phyloP scores from a whole-genome alignment of 2,888 invertebrate genomes.

The Mythimna vitellina region DNA sequence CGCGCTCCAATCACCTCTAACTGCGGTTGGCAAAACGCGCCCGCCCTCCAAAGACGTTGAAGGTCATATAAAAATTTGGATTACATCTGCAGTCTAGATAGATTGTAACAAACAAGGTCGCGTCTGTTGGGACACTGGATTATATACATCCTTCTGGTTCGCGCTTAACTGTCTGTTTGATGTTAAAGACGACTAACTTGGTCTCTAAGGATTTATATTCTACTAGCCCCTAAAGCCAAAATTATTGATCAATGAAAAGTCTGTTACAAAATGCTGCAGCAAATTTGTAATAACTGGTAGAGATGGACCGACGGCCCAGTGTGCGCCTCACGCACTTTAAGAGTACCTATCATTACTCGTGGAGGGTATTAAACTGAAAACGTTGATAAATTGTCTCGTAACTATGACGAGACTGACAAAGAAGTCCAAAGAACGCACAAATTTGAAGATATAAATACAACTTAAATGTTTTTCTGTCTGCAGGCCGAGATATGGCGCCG shows the following conservation, averaged over 20 bases:
- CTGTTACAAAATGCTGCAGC: neutral
- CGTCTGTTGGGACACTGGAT: no score
- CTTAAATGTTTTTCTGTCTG: conserved; percentile 72
- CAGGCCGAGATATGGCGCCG: conserved; percentile 65
- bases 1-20: no score
- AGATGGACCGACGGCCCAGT: neutral
- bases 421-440: neutral
- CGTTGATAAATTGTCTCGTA: neutral
- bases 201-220: no score
- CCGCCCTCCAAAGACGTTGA: no score
- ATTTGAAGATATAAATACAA: neutral
- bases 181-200: no score
- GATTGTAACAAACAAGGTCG: no score
- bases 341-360: neutral
- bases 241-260: neutral
- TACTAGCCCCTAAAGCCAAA: no score
- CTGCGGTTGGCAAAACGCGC: no score
- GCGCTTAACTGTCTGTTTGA: no score
- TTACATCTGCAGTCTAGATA: no score
- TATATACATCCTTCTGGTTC: no score
- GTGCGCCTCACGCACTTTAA: neutral
- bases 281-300: neutral
- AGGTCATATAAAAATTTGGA: no score
- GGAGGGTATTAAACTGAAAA: neutral
- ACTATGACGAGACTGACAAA: neutral